Evolutionary conservation across 2,888 invertebrate species (phyloP).

Genomic region (Amphipoea lucens): DNA sequence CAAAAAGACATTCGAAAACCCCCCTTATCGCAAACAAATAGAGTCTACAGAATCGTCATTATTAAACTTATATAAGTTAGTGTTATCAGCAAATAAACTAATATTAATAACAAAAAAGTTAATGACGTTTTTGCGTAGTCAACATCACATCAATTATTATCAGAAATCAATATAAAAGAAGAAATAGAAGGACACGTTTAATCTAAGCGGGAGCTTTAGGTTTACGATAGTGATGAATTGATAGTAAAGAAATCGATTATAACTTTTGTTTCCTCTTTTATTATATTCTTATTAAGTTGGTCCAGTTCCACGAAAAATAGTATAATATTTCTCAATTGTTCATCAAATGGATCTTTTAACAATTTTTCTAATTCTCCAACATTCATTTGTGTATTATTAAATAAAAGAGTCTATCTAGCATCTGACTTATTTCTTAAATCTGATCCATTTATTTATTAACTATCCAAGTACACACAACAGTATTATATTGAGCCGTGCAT

Average conservation of each 20-base stretch:
- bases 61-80: conserved; percentile 51
- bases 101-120: conserved; percentile 51
- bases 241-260: conserved; percentile 5
- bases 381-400: background rate
- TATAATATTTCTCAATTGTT: background rate
- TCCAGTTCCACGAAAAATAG: background rate
- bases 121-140: conserved; percentile 48
- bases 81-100: conserved; percentile 59
- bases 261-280: background rate
- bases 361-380: background rate
- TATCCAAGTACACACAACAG: conserved; percentile 22
- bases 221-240: conserved; percentile 21
- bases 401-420: background rate
- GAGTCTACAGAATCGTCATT: conserved; percentile 40
- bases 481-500: conserved; percentile 37
- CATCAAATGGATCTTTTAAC: background rate
- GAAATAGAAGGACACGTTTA: conserved; percentile 26
- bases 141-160: conserved; percentile 46
- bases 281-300: background rate
- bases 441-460: conserved; percentile 16
- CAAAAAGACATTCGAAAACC: conserved; percentile 41
- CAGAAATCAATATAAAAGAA: conserved; percentile 25
- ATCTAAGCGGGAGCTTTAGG: conserved; percentile 29
- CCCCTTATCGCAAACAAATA: conserved; percentile 43
- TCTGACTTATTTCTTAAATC: conserved; percentile 12